Conservation (phyloP, 2,888 invertebrate species). For the Orthosia incerta region DNA sequence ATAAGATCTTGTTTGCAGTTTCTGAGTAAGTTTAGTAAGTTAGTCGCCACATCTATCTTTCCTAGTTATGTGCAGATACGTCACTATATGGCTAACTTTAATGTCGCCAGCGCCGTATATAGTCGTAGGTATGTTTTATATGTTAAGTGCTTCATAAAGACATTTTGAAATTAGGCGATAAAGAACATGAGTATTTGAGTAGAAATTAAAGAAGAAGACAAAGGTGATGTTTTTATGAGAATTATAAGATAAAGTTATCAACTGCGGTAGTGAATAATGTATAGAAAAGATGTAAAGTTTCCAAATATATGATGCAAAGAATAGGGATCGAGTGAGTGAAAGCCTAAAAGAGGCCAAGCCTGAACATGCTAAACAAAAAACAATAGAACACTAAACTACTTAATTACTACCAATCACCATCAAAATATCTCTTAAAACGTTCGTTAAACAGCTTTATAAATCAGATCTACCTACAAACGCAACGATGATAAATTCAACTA, state of each 20-base stretch:
- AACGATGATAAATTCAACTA: slow-evolving; percentile 56
- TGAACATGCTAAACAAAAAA: background rate
- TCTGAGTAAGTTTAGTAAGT: slow-evolving; percentile 51
- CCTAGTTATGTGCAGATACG: slow-evolving; percentile 38
- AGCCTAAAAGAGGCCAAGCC: background rate
- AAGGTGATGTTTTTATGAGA: background rate
- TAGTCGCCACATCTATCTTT: slow-evolving; percentile 55
- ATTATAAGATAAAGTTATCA: background rate
- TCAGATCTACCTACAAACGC: slow-evolving; percentile 35
- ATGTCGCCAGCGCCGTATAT: background rate
- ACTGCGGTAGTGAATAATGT: too few species aligned
- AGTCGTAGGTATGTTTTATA: background rate
- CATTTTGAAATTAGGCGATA: background rate
- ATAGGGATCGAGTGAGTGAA: background rate
- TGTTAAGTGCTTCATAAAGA: background rate
- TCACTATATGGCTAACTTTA: slow-evolving; percentile 37
- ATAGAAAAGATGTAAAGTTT: background rate
- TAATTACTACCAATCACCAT: slow-evolving; percentile 13
- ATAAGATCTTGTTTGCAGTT: slow-evolving; percentile 65
- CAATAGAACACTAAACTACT: background rate
- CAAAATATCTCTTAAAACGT: slow-evolving; percentile 16
- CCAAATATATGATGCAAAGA: background rate
- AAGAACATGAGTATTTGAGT: too few species aligned
- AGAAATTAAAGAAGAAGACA: background rate
- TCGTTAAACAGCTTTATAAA: slow-evolving; percentile 41